A percentile compares a stretch with the other conserved stretches of the same genome.
phyloP scores from a whole-genome alignment of 1,140 invertebrate genomes.

The Pseudomyrmex cubaensis region DNA sequence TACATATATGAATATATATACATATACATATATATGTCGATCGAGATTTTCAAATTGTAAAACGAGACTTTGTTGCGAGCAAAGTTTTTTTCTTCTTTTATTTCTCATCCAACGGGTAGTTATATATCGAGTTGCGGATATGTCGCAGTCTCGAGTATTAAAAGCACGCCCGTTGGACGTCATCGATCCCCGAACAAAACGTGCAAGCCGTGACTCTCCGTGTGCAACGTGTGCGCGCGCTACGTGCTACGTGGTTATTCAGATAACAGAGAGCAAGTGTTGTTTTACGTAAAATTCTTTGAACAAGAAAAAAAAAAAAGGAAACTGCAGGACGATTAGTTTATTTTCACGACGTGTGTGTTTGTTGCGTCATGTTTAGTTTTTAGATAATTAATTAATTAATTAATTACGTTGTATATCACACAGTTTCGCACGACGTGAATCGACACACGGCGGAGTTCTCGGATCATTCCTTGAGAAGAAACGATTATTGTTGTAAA shows the following conservation, averaged over 20 bases:
- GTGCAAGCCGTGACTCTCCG: no score
- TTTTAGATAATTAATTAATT: constrained; percentile 32
- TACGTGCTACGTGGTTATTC: no score
- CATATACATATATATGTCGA: no score
- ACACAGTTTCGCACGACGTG: constrained; percentile 13
- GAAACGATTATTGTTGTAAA: constrained; percentile 7
- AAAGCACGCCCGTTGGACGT: no score
- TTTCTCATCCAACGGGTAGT: no score
- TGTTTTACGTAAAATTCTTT: not conserved
- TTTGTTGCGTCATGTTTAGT: not conserved
- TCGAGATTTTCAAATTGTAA: not conserved
- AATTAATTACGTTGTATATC: constrained; percentile 8
- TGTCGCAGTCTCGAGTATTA: no score
- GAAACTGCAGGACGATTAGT: not conserved
- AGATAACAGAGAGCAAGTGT: no score
- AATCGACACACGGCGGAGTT: constrained; percentile 28
- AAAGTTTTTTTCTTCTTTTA: no score
- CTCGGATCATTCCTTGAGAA: constrained; percentile 55
- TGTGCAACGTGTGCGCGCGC: no score
- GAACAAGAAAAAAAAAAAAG: not conserved
- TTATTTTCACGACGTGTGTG: constrained; percentile 14
- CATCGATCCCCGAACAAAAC: no score
- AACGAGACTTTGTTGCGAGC: not conserved
- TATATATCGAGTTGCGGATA: no score
- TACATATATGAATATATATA: no score